A percentile compares a stretch with the other conserved stretches of the same genome.
Conservation (phyloP, 2,797 vertebrate species). For the Morelia viridis region DNA sequence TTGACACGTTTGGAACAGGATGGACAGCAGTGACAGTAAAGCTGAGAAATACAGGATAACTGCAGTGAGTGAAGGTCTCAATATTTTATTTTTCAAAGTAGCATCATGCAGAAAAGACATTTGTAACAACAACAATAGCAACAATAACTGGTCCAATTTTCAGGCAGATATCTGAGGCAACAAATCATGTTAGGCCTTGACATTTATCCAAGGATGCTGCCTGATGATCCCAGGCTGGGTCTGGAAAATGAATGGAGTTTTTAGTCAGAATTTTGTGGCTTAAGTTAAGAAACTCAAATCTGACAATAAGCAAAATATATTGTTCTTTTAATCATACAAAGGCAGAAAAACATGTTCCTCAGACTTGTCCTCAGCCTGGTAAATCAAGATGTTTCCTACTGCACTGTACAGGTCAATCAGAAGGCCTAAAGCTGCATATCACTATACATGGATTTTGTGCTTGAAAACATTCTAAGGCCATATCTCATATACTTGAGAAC, state of each 20-base stretch:
- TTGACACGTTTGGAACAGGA: not conserved
- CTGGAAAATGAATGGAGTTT: not conserved
- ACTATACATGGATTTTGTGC: not conserved
- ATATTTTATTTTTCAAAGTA: not conserved
- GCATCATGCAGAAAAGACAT: not conserved
- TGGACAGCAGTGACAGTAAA: not conserved
- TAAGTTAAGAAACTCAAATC: not conserved
- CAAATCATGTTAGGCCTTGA: not conserved
- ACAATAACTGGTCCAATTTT: not conserved
- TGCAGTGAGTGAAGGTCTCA: no score
- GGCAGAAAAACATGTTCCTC: not conserved
- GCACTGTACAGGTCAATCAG: not conserved
- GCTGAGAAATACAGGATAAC: not conserved
- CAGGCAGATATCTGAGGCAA: not conserved
- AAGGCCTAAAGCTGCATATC: no score
- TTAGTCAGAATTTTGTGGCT: not conserved
- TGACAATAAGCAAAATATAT: not conserved
- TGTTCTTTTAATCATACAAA: not conserved
- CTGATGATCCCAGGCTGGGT: not conserved
- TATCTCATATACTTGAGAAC: not conserved
- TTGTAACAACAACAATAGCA: not conserved
- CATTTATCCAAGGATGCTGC: not conserved
- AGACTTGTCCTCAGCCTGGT: no score
- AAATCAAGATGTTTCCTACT: not conserved
- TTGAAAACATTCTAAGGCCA: not conserved